Evolutionary conservation across 2,797 vertebrate species (phyloP).

Genomic region (Zenarchopterus dispar): DNA sequence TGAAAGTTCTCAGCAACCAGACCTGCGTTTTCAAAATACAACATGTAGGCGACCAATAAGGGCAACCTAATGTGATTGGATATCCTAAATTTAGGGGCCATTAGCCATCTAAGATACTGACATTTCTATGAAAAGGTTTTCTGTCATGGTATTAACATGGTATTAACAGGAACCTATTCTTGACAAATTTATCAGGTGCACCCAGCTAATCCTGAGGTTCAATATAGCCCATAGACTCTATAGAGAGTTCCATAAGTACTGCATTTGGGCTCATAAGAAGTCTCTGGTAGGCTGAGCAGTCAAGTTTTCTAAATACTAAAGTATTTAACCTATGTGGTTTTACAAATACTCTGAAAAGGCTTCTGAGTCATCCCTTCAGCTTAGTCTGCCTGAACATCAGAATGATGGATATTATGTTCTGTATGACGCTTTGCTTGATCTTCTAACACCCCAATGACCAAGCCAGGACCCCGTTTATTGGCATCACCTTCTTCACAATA

Average conservation of each 20-base stretch:
- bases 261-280: too few species aligned
- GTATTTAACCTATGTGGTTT: neutral
- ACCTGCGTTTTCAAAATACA: neutral
- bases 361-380: neutral
- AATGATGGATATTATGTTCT: conserved; percentile 31
- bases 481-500: conserved; percentile 17
- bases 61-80: too few species aligned
- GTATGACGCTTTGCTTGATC: conserved; percentile 22
- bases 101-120: too few species aligned
- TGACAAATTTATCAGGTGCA: too few species aligned
- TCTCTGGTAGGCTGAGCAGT: neutral
- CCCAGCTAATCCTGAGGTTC: too few species aligned
- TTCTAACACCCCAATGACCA: conserved; percentile 17
- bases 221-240: too few species aligned
- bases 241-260: too few species aligned
- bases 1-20: neutral
- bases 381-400: conserved; percentile 20
- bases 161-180: too few species aligned
- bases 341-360: neutral
- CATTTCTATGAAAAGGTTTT: too few species aligned
- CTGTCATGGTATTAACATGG: too few species aligned
- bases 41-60: neutral
- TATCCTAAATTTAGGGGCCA: too few species aligned
- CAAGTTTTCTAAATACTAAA: too few species aligned
- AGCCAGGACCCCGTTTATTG: conserved; percentile 3